Evolutionary conservation across 2,888 invertebrate genomes (phyloP), one percentile per base, ranked within the genome.

Genomic region (Melangyna quadrimaculata): DNA sequence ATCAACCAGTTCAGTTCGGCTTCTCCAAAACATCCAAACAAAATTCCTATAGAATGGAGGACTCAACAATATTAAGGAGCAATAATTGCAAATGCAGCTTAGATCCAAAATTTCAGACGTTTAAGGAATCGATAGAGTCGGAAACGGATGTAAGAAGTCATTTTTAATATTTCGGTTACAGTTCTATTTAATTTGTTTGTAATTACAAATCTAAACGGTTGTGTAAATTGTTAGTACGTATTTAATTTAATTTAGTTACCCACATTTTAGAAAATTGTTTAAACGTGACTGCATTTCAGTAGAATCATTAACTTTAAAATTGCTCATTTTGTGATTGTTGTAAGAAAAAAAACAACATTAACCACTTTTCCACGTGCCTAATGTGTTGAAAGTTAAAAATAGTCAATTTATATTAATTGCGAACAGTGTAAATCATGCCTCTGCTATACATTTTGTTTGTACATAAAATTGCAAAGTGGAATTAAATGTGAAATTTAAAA

Each of bases 1-100:
- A 59, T 67, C 65, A 53, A 19, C 14, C 24, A 59, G 51, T 27
- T 19, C 59, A 40, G 81, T 80, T 45, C 69, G 37, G 17, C 19
- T 35, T 24, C 7, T 57, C 3, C 9, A 19, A 57, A 63, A 10
- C n/a, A n/a, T 27, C 12, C 0, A 45, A 69, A n/a, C n/a, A n/a
- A n/a, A n/a, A n/a, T n/a, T n/a, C 37, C 43, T 12, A 32, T 17
- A 40, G 7, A 22, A 27, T 45, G 32, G 29, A 70, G 14, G 70
- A 74, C 1, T 37, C 51, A 19, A 2, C 1, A 19, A 8, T 3
- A 12, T 29, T 17, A 12, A 4, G 14, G 1, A 29, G 5, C 12
- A 17, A 29, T 29, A 19, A 7, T 45, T 43, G 43, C 19, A 43
- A 17, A 0, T 63, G 43, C 43, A 65, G 19, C 17, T 10, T 12